Base-by-base conservation (phyloP, 2,113 vertebrate species). In the Lethenteron camtschaticum region DNA sequence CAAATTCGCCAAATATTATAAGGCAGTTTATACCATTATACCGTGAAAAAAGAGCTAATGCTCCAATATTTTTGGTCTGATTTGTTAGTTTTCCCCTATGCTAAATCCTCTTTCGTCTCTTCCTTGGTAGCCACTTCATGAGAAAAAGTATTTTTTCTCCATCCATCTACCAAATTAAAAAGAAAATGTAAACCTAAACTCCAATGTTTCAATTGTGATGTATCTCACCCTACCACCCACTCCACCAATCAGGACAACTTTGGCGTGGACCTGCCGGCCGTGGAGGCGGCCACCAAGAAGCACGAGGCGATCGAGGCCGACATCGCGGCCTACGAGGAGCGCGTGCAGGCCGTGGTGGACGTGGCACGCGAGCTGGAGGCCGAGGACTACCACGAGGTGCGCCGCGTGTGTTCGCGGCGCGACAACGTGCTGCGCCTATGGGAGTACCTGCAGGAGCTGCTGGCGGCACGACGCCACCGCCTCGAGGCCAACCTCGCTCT, bases 241-340 rank as follows among this genome's bases (percentile, higher is more conserved):
- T 41, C 41, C 41, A 5, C 41, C 41, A 41, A 41, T 1, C 78
- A 90, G 87, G 94, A 99, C 77, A 99, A 99, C 80, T 99, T 99
- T 75, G 94, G 94, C 55, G 91, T 87, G 71, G 94, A 99, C 81
- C 89, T 99, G 41, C 91, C 95, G 20, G 94, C 94, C 0, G 94
- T 99, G 2, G 94, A 99, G 76, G 94, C 91, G 0, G 91, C 90
- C 68, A 96, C 89, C 0, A 96, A 96, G 76, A 96, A 96, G 70
- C 91, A 96, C 0, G 91, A 96, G 77, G 91, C 91, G 56, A 96
- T 96, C 1, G 91, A 96, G 78, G 95, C 91, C 0, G 91, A 96
- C 78, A 96, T 96, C 1, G 82, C 89, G 0, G 91, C 91, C 0
- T 96, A 96, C 0, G 90, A 96, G 75, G 91, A 96, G 59, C 86